These are phyloP conservation scores for Coptotermes formosanus DNA, from an alignment of 1,140 invertebrate genomes.

Conservation along the genomic window DNA sequence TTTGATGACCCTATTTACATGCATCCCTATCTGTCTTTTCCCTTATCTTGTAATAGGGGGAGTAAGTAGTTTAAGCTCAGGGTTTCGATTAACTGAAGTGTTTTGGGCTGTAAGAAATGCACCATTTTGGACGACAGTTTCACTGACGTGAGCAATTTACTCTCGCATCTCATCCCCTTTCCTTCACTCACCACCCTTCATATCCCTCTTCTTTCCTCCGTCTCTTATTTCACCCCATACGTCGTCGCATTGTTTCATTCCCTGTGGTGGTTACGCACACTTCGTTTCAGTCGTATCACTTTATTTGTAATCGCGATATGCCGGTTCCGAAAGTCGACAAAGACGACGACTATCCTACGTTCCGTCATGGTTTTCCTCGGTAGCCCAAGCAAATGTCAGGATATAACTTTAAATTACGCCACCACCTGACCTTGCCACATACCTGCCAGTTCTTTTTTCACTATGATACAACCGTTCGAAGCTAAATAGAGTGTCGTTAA, in stretches of 20 bases:
- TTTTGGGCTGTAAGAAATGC: slow-evolving; percentile 2
- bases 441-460: no score
- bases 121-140: neutral
- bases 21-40: neutral
- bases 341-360: no score
- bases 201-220: neutral
- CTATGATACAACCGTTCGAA: no score
- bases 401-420: no score
- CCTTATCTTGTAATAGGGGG: neutral
- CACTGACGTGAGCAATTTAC: neutral
- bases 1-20: neutral
- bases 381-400: no score
- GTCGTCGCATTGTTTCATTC: neutral
- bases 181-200: neutral
- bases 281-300: no score
- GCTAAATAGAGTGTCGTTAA: no score
- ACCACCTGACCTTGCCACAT: no score
- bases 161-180: neutral
- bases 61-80: neutral
- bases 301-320: no score
- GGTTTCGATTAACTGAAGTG: slow-evolving; percentile 9
- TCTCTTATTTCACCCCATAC: neutral
- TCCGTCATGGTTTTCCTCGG: no score
- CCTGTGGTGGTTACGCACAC: neutral
- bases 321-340: no score